Evolutionary conservation across 64 coral and sea anemone genomes (phyloP).

Genomic region (Orbicella faveolata): DNA sequence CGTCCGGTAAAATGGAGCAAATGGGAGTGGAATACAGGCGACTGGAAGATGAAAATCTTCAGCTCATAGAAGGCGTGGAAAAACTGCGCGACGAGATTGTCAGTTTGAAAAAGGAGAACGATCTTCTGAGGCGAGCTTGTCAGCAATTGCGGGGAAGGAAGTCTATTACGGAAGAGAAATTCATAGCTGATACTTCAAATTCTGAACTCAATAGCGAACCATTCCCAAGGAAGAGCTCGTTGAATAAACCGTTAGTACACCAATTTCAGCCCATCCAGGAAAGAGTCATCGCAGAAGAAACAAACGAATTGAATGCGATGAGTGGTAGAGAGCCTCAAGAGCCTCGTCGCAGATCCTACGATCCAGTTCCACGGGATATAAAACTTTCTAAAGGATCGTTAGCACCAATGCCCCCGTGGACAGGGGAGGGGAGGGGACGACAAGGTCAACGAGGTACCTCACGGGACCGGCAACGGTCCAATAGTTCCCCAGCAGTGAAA

Average conservation of each 20-base stretch:
- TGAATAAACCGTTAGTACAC: background rate
- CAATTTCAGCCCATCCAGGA: conserved; percentile 11
- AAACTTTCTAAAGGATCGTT: conserved; percentile 26
- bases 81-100: conserved; percentile 77
- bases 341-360: conserved; percentile 42
- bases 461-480: background rate
- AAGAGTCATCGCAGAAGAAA: conserved; percentile 14
- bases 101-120: conserved; percentile 79
- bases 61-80: conserved; percentile 49
- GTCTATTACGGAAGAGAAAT: conserved; percentile 39
- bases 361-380: conserved; percentile 13
- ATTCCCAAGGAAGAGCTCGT: background rate
- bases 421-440: background rate
- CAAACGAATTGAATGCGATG: background rate
- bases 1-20: conserved; percentile 22
- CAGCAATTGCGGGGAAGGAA: conserved; percentile 64
- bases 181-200: background rate
- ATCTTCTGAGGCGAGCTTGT: conserved; percentile 74
- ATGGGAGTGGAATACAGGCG: conserved; percentile 35
- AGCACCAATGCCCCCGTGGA: conserved; percentile 18
- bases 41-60: conserved; percentile 68
- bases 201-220: background rate
- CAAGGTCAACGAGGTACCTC: background rate
- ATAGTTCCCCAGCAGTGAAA: conserved; percentile 20
- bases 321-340: conserved; percentile 29